These are phyloP conservation scores for Meloidogyne hapla DNA, from an alignment of 1,140 invertebrate genomes.

Conservation along the genomic window DNA sequence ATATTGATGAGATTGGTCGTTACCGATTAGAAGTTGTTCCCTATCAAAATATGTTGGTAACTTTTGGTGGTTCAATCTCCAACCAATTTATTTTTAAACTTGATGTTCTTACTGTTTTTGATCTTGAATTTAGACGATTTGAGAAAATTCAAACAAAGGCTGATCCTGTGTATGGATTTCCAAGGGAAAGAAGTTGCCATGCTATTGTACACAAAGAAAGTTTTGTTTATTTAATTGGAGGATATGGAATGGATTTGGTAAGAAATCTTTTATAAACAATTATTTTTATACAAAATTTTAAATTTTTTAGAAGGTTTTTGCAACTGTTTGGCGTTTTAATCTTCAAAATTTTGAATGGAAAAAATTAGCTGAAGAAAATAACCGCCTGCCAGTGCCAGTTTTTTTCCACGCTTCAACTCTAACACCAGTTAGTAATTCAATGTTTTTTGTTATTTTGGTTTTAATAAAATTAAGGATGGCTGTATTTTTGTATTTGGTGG, in stretches of 20 bases:
- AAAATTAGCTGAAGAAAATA: constrained; percentile 51
- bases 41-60: constrained; percentile 74
- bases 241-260: constrained; percentile 18
- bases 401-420: constrained; percentile 82
- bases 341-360: constrained; percentile 75
- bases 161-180: constrained; percentile 26
- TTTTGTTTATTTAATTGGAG: constrained; percentile 36
- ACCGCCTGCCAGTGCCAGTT: constrained; percentile 73
- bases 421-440: constrained; percentile 67
- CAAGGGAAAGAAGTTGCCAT: constrained; percentile 31
- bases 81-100: constrained; percentile 72
- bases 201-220: constrained; percentile 21
- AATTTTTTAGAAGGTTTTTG: constrained; percentile 36
- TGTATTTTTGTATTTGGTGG: constrained; percentile 67
- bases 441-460: not conserved
- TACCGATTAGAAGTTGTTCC: constrained; percentile 78
- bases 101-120: constrained; percentile 47
- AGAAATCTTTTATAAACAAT: not conserved
- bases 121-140: constrained; percentile 24
- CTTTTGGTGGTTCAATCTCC: constrained; percentile 79
- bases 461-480: constrained; percentile 41
- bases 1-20: constrained; percentile 39
- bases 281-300: too few relatives aligned
- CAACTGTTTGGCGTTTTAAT: constrained; percentile 79
- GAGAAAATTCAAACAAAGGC: constrained; percentile 30